Percentiles rank a stretch among this genome's conserved stretches.
These are phyloP conservation scores for Momotus momota DNA, from an alignment of 2,797 vertebrate species.

Conservation along the genomic window DNA sequence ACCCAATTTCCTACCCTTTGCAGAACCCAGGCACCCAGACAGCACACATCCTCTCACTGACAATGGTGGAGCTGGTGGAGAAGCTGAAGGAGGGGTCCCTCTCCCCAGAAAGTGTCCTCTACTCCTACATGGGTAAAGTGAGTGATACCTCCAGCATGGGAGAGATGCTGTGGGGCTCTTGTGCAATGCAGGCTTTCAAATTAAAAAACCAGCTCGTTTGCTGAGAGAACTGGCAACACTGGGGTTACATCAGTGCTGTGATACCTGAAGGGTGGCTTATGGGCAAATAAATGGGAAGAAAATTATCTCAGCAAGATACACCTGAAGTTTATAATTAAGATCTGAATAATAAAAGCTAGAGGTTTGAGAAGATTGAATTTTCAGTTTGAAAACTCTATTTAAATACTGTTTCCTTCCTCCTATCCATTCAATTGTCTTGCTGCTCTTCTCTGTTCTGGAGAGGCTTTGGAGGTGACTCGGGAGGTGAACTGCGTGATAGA, in stretches of 20 bases:
- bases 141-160: neutral
- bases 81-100: constrained; percentile 77
- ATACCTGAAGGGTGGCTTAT: neutral
- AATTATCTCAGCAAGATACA: neutral
- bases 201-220: neutral
- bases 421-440: neutral
- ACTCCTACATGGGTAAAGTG: constrained; percentile 85
- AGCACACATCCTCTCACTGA: constrained; percentile 70
- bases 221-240: neutral
- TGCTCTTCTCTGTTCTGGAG: neutral
- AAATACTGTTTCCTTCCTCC: neutral
- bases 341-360: neutral
- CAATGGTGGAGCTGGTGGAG: constrained; percentile 78
- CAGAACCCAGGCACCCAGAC: constrained; percentile 78
- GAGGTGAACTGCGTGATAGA: constrained; percentile 84
- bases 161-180: neutral
- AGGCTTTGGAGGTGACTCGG: constrained; percentile 82
- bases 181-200: neutral
- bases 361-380: neutral
- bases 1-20: neutral
- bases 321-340: neutral
- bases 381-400: neutral
- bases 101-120: constrained; percentile 81
- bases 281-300: neutral
- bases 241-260: too few species aligned